Evolutionary conservation across 2,113 vertebrate genomes (phyloP).

Genomic region (Hippocampus mohnikei): DNA sequence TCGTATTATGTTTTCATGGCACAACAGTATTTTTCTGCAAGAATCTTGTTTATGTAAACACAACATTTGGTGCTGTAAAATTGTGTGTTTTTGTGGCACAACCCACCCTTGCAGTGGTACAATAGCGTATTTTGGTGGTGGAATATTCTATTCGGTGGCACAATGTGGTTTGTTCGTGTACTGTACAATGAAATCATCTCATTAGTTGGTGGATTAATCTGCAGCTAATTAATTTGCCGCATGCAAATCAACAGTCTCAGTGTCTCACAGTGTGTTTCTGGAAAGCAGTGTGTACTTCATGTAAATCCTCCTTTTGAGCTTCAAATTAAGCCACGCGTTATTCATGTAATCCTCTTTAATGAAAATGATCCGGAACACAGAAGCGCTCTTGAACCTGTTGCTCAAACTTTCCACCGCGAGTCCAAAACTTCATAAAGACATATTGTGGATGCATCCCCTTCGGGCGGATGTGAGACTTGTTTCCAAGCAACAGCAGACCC

Average conservation of each 20-base stretch:
- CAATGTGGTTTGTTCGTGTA: neutral
- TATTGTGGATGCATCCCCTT: slow-evolving; percentile 16
- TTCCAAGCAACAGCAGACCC: slow-evolving; percentile 76
- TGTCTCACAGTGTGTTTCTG: slow-evolving; percentile 31
- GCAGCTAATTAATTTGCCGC: slow-evolving; percentile 25
- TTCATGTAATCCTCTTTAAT: neutral
- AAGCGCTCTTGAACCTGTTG: slow-evolving; percentile 19
- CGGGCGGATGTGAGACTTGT: slow-evolving; percentile 61
- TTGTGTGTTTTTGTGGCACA: no score
- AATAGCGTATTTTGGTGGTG: neutral
- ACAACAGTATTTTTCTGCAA: no score
- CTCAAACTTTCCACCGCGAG: neutral
- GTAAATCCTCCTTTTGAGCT: slow-evolving; percentile 25
- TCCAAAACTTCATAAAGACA: neutral
- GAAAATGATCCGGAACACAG: neutral
- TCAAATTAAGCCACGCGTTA: neutral
- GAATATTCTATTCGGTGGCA: neutral
- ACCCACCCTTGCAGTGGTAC: no score
- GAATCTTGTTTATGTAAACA: no score
- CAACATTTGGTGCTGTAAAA: no score
- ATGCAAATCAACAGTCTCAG: slow-evolving; percentile 32
- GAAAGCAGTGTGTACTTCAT: slow-evolving; percentile 36
- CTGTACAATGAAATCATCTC: slow-evolving; percentile 30
- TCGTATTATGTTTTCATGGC: no score
- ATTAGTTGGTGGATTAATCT: slow-evolving; percentile 34